Conservation (phyloP, 1,140 invertebrate species). For the Frieseomelitta varia region DNA sequence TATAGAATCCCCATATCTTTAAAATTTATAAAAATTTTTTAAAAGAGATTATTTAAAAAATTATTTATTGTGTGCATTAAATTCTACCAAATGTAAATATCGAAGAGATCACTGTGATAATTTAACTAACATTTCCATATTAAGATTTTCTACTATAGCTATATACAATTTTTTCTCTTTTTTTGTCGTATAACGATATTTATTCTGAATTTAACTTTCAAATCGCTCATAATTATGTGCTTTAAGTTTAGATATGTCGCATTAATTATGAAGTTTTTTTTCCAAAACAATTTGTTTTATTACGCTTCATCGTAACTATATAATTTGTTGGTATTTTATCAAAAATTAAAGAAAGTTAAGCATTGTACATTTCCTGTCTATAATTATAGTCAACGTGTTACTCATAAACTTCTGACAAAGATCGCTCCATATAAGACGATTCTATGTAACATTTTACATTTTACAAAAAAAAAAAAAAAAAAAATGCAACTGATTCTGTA, state of each 20-base stretch:
- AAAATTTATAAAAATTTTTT: background rate
- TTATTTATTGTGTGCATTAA: background rate
- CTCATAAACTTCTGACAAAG: constrained; percentile 15
- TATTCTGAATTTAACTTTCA: background rate
- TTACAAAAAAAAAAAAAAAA: background rate
- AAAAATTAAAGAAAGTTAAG: background rate
- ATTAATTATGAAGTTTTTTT: background rate
- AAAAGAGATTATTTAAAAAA: too few species aligned
- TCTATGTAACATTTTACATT: background rate
- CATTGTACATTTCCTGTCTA: background rate
- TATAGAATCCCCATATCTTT: background rate
- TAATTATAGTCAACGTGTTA: background rate
- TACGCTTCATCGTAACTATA: background rate
- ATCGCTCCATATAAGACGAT: constrained; percentile 32
- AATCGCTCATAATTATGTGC: background rate
- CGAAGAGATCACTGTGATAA: background rate
- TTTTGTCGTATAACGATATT: background rate
- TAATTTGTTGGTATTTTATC: background rate
- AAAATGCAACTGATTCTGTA: background rate
- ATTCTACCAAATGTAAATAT: background rate
- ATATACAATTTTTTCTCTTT: background rate
- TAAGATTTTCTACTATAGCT: background rate
- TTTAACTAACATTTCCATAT: background rate
- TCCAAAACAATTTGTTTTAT: background rate
- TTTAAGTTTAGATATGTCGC: background rate